phyloP scores from a whole-genome alignment of 37 sponge, comb jelly and placozoan genomes.

The Ianthella basta region DNA sequence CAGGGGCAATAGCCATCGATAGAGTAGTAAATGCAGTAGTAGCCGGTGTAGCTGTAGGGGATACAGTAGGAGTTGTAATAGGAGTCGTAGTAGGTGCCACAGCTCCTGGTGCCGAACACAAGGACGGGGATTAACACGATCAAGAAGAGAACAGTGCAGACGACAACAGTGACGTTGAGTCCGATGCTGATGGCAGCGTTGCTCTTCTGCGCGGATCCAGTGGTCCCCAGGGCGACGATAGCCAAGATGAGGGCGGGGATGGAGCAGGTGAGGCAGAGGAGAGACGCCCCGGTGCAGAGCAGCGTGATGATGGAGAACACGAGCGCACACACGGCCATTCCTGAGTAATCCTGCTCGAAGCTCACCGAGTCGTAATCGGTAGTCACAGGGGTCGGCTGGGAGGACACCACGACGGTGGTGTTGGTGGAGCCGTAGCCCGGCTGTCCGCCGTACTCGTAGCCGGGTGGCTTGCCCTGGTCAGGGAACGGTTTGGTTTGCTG shows the following conservation, averaged over 20 bases:
- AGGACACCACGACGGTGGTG: background rate
- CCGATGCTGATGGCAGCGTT: constrained; percentile 1
- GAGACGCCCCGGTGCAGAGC: background rate
- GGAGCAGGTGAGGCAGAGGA: background rate
- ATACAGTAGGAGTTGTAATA: no score
- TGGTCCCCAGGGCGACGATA: background rate
- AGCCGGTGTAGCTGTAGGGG: no score
- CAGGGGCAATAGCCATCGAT: no score
- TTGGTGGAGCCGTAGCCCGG: no score
- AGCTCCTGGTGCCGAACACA: no score
- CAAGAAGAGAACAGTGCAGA: background rate
- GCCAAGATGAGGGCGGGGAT: background rate
- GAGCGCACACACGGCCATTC: background rate
- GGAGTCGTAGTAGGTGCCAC: no score
- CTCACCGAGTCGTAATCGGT: background rate
- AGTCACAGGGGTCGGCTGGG: background rate
- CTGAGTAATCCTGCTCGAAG: background rate
- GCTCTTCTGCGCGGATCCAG: background rate
- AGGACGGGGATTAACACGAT: background rate
- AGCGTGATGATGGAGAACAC: background rate
- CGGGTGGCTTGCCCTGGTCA: no score
- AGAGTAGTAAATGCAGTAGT: no score
- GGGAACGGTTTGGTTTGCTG: no score
- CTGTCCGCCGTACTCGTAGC: no score
- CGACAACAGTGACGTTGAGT: background rate